Evolutionary conservation across 2,797 vertebrate species (phyloP), one percentile per base, ranked within the genome.

Genomic region (Chelon auratus): DNA sequence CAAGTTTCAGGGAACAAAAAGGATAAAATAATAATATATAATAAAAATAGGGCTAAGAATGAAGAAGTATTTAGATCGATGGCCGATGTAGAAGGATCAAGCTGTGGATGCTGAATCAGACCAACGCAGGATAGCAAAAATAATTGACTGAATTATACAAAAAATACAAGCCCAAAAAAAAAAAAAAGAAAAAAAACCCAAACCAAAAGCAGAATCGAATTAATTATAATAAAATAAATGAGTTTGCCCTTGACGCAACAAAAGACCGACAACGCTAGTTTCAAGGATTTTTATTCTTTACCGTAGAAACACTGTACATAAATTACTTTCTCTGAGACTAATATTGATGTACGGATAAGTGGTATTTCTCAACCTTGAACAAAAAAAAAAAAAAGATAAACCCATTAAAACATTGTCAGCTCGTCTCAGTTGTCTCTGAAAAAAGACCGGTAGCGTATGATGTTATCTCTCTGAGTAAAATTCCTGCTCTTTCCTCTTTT

Each of bases 301-400:
- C 96, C 93, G 96, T 97, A 99, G 96, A 99, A 99, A 99, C 97
- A 99, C 96, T 98, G 98, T 98, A 99, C 97, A 98, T 98, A 97
- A 99, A 99, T 99, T 97, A 98, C 97, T 97, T 98, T 96, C 96
- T 99, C 96, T 97, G 97, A 97, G 97, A 97, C 97, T 98, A 98
- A 97, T 97, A 98, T 97, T 95, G 95, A 97, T 97, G 96, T 96
- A 97, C 94, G 95, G 96, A 97, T 97, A 98, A 96, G 95, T 96
- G 96, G 96, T 96, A 95, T 96, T 96, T 95, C 71, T 90, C 79
- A 84, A 78, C 75, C 79, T 89, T 88, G 61, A 83, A 90, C 24
- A 26, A 33, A 33, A 5, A 33, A 33, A 33, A 87, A 90, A 83
- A 60, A 83, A 79, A 83, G 69, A 84, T 82, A 82, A 90, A 96